phyloP scores from a whole-genome alignment of 2,113 vertebrate species.

The Lontra canadensis region DNA sequence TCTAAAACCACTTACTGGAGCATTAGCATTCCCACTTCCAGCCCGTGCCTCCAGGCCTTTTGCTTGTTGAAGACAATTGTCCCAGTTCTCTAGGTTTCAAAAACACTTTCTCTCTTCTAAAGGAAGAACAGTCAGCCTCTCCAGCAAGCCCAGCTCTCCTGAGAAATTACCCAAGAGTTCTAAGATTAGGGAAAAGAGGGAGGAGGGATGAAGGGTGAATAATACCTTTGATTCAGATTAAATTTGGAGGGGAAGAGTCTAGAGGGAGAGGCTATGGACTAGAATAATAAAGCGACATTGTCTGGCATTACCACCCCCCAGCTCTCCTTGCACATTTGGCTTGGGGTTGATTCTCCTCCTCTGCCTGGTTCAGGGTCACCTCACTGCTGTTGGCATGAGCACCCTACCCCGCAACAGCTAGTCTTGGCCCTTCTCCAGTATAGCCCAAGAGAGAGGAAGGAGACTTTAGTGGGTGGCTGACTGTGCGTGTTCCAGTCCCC shows the following conservation, averaged over 20 bases:
- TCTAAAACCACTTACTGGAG: background rate
- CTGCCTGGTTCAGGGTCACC: background rate
- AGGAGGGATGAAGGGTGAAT: background rate
- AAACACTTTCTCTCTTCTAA: conserved; percentile 48
- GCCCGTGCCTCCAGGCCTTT: background rate
- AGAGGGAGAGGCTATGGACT: background rate
- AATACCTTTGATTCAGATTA: background rate
- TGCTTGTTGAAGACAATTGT: background rate
- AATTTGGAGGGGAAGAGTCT: background rate
- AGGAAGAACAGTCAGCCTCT: background rate
- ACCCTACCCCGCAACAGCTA: background rate
- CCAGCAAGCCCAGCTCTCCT: background rate
- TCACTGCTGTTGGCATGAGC: background rate
- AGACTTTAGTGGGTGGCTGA: background rate
- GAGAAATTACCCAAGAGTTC: background rate
- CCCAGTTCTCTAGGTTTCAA: conserved; percentile 1
- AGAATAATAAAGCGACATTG: background rate
- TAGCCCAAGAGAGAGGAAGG: background rate
- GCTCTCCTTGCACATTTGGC: background rate
- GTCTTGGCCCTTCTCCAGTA: background rate
- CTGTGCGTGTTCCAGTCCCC: background rate
- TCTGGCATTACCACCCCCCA: background rate
- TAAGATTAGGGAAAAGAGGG: background rate
- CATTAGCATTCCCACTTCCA: background rate
- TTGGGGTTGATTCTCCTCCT: background rate